phyloP scores from a whole-genome alignment of 2,888 invertebrate genomes.

The Parasteatoda lunata region DNA sequence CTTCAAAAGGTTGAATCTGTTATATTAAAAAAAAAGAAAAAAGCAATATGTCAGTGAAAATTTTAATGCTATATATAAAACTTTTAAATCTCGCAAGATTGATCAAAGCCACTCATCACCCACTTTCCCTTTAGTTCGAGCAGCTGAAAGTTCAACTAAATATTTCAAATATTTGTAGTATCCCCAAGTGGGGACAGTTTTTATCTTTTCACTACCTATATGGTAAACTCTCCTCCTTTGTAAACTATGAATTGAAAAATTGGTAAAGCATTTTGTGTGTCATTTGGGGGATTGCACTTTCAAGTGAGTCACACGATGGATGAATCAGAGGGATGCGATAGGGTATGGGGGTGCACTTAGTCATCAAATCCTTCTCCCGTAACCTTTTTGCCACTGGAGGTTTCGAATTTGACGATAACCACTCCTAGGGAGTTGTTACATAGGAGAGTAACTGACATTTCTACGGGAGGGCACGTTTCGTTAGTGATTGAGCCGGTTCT shows the following conservation, averaged over 20 bases:
- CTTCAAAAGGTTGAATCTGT: no score
- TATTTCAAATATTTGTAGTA: background rate
- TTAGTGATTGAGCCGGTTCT: no score
- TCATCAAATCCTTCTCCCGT: background rate
- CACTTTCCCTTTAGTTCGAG: background rate
- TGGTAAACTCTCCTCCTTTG: background rate
- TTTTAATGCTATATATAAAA: no score
- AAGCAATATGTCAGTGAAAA: no score
- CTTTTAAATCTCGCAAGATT: no score
- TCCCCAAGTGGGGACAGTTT: background rate
- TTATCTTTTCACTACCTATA: background rate
- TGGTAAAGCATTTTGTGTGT: background rate
- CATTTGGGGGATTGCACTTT: background rate
- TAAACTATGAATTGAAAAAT: background rate
- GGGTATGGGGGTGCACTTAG: background rate
- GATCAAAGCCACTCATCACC: background rate
- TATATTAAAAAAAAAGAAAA: no score
- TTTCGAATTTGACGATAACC: no score
- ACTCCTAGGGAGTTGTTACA: no score
- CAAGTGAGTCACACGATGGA: background rate
- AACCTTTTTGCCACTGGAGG: no score
- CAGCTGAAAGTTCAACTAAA: background rate
- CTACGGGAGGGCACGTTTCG: no score
- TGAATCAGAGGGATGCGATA: background rate
- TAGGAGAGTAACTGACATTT: no score